Evolutionary conservation across 2,113 vertebrate species (phyloP).

Genomic region (Cyprinodon brontotheroides): DNA sequence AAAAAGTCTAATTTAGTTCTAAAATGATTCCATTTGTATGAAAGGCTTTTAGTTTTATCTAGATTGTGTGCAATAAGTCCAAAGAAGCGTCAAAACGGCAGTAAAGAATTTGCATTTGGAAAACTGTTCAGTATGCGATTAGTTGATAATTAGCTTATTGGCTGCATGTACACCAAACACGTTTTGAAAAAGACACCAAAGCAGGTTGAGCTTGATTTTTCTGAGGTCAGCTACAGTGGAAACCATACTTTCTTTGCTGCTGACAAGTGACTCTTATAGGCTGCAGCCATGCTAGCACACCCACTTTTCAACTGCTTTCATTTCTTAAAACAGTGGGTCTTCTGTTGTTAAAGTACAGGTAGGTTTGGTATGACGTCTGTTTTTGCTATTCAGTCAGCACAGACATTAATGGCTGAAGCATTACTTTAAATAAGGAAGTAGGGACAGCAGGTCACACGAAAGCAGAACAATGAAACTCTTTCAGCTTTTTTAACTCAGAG

Average conservation of each 20-base stretch:
- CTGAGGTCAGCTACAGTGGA: constrained; percentile 60
- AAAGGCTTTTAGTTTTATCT: not conserved
- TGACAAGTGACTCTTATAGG: constrained; percentile 70
- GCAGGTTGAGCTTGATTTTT: constrained; percentile 74
- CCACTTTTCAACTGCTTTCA: constrained; percentile 55
- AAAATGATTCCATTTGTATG: constrained; percentile 4
- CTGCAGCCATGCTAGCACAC: constrained; percentile 55
- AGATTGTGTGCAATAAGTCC: not conserved
- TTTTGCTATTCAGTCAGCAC: constrained; percentile 51
- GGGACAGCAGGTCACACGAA: constrained; percentile 52
- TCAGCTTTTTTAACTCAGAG: constrained; percentile 52
- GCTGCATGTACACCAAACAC: constrained; percentile 39
- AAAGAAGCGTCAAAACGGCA: not conserved
- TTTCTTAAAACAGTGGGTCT: constrained; percentile 71
- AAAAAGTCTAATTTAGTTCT: not conserved
- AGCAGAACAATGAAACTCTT: constrained; percentile 69
- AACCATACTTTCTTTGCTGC: constrained; percentile 52
- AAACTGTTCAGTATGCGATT: not conserved
- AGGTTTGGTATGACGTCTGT: constrained; percentile 32
- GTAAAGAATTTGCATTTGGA: not conserved
- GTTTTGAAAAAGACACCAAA: constrained; percentile 48
- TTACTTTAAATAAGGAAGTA: constrained; percentile 67
- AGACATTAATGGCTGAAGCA: constrained; percentile 48
- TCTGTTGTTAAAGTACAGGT: constrained; percentile 64
- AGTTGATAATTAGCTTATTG: constrained; percentile 38